These are phyloP conservation scores for Beris chalybata DNA, from an alignment of 2,888 invertebrate genomes.

Conservation along the genomic window DNA sequence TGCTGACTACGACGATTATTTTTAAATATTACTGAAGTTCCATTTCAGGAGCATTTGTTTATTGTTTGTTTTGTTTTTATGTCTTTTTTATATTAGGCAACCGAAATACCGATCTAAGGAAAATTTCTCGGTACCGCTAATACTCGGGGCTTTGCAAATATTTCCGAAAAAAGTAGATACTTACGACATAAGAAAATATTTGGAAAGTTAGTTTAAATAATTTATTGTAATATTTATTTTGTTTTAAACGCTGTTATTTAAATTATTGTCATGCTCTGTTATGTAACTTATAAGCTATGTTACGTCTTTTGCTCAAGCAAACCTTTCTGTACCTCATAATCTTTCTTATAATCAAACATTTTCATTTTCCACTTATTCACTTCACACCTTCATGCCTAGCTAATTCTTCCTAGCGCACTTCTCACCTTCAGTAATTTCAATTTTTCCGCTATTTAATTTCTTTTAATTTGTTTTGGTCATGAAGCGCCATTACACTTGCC, in stretches of 20 bases:
- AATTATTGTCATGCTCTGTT: slow-evolving; percentile 22
- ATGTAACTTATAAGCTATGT: not conserved
- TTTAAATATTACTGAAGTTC: no score
- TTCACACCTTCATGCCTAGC: no score
- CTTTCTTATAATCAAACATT: not conserved
- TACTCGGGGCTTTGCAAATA: slow-evolving; percentile 37
- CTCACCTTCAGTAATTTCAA: not conserved
- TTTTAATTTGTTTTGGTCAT: slow-evolving; percentile 29
- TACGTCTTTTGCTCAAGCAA: slow-evolving; percentile 5
- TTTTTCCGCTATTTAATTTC: not conserved
- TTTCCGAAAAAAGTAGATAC: slow-evolving; percentile 1
- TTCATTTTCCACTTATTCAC: not conserved
- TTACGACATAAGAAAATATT: slow-evolving; percentile 19
- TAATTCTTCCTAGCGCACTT: not conserved
- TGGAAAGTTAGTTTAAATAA: slow-evolving; percentile 36
- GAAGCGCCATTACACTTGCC: slow-evolving; percentile 18
- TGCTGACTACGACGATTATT: no score
- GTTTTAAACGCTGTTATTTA: slow-evolving; percentile 29
- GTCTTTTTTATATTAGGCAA: slow-evolving; percentile 16
- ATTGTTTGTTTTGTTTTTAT: slow-evolving; percentile 9
- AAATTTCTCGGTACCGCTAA: slow-evolving; percentile 37
- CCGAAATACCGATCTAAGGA: not conserved
- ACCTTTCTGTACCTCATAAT: slow-evolving; percentile 14
- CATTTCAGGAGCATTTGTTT: no score
- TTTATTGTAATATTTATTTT: slow-evolving; percentile 39